Conservation (phyloP, 2,888 invertebrate genomes). For the Caenorhabditis wallacei region DNA sequence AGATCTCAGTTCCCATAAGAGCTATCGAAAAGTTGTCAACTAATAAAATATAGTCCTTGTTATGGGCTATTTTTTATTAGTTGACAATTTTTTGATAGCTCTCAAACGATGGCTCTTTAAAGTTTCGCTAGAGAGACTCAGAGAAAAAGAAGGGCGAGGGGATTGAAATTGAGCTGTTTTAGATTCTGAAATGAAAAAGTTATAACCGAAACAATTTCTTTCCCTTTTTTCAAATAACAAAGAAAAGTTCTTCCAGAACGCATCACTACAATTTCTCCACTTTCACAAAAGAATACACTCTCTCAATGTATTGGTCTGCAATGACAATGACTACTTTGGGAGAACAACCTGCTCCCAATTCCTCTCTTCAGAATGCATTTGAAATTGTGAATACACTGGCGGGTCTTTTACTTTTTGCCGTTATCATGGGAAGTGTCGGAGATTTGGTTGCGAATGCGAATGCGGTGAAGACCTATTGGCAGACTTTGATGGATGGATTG, state of each 20-base stretch:
- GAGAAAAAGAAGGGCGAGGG: too few species aligned
- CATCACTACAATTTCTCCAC: slow-evolving; percentile 57
- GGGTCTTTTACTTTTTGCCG: slow-evolving; percentile 76
- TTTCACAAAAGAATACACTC: slow-evolving; percentile 74
- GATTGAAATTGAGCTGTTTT: too few species aligned
- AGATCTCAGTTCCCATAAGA: too few species aligned
- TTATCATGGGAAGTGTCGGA: slow-evolving; percentile 76
- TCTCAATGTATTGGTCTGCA: slow-evolving; percentile 78
- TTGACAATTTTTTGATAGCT: too few species aligned
- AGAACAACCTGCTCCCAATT: slow-evolving; percentile 76
- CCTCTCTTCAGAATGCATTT: slow-evolving; percentile 69
- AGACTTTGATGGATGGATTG: slow-evolving; percentile 70
- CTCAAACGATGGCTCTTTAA: too few species aligned
- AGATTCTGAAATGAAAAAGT: neutral
- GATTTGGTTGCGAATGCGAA: slow-evolving; percentile 69
- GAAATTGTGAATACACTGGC: slow-evolving; percentile 73
- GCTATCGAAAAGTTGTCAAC: too few species aligned
- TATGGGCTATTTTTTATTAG: too few species aligned
- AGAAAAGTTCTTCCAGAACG: slow-evolving; percentile 49
- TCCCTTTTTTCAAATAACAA: neutral
- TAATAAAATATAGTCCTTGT: too few species aligned
- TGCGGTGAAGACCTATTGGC: slow-evolving; percentile 64
- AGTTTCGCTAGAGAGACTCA: too few species aligned
- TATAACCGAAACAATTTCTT: neutral
- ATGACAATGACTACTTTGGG: slow-evolving; percentile 79